These are phyloP conservation scores for Apomyelois bistriatella DNA, from an alignment of 2,888 invertebrate genomes.

Conservation along the genomic window DNA sequence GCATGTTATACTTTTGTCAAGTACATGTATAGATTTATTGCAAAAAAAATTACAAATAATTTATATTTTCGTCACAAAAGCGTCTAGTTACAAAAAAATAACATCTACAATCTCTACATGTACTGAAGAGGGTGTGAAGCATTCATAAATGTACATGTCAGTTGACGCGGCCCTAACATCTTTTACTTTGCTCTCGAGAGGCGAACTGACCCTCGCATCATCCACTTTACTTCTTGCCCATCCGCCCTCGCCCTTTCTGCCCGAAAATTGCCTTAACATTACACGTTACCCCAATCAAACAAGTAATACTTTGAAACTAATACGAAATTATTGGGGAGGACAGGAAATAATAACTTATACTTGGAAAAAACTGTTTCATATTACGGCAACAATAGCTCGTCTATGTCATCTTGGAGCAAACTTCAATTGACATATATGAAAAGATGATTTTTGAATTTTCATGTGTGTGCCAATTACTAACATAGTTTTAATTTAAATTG, in stretches of 20 bases:
- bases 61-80: conserved; percentile 38
- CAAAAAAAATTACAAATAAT: too few relatives aligned
- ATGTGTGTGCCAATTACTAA: too few relatives aligned
- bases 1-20: too few relatives aligned
- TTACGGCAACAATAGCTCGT: too few relatives aligned
- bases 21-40: too few relatives aligned
- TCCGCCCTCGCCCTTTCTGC: conserved; percentile 38
- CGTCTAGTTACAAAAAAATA: conserved; percentile 39
- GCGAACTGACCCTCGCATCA: conserved; percentile 53
- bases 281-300: conserved; percentile 28
- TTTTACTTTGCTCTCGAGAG: conserved; percentile 61
- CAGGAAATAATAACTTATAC: not conserved
- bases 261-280: conserved; percentile 39
- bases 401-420: too few relatives aligned
- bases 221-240: conserved; percentile 55
- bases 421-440: too few relatives aligned
- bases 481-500: too few relatives aligned
- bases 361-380: too few relatives aligned
- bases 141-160: conserved; percentile 65
- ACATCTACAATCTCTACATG: conserved; percentile 36
- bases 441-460: too few relatives aligned
- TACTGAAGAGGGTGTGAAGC: conserved; percentile 40
- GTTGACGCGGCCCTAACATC: conserved; percentile 63
- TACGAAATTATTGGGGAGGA: not conserved
- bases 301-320: not conserved